A percentile compares a stretch with the other conserved stretches of the same genome.
Conservation (phyloP, 2,797 vertebrate genomes). For the Cynopterus sphinx region DNA sequence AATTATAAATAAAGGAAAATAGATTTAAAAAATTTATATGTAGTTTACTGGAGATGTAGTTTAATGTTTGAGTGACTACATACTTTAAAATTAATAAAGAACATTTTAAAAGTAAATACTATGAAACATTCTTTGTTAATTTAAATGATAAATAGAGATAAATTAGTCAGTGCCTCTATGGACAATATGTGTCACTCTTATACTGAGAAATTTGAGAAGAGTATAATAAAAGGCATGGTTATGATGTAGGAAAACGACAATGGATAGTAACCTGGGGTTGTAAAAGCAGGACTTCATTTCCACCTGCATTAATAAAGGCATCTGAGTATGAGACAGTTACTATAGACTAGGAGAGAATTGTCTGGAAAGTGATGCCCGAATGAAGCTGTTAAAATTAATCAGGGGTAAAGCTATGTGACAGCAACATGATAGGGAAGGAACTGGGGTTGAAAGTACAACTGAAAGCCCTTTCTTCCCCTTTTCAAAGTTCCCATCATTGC, state of each 20-base stretch:
- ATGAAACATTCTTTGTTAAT: neutral
- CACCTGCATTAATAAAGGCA: neutral
- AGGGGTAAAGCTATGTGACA: neutral
- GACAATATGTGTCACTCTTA: neutral
- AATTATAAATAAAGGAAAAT: neutral
- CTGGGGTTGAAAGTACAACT: neutral
- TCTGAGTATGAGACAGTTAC: neutral
- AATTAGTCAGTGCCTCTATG: neutral
- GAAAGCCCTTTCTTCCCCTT: neutral
- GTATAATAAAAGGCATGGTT: neutral
- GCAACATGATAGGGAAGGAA: neutral
- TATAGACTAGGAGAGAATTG: neutral
- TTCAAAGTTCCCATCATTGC: neutral
- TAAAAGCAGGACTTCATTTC: neutral
- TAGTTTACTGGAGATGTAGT: neutral
- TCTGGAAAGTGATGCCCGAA: neutral
- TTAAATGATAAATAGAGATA: neutral
- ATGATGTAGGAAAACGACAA: neutral
- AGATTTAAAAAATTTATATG: neutral
- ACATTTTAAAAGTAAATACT: neutral
- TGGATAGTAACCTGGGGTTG: neutral
- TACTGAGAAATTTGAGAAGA: neutral
- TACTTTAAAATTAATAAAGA: neutral
- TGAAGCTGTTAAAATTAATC: neutral
- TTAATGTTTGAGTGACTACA: neutral